These are phyloP conservation scores for Caenorhabditis wallacei DNA, from an alignment of 2,888 invertebrate species.

Conservation along the genomic window DNA sequence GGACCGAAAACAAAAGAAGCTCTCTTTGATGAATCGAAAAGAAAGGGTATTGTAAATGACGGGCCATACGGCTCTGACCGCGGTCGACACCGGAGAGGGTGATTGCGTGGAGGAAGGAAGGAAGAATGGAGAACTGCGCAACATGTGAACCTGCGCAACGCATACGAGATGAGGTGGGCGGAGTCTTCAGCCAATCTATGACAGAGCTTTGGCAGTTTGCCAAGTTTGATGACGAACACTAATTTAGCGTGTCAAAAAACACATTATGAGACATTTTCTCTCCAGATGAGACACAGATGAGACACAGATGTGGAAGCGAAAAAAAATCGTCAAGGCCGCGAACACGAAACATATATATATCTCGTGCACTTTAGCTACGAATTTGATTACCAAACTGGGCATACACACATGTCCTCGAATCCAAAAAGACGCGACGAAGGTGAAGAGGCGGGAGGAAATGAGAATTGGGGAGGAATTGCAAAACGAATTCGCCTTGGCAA, in stretches of 20 bases:
- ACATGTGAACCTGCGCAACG: conserved; percentile 49
- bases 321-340: conserved; percentile 34
- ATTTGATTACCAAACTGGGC: conserved; percentile 64
- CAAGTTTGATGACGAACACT: conserved; percentile 37
- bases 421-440: conserved; percentile 35
- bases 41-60: conserved; percentile 43
- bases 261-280: too few relatives aligned
- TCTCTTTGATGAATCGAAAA: too few relatives aligned
- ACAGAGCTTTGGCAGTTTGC: conserved; percentile 41
- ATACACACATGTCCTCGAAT: conserved; percentile 52
- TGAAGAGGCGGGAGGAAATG: conserved; percentile 10
- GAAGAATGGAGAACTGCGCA: conserved; percentile 46
- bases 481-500: conserved; percentile 49
- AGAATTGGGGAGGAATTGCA: conserved; percentile 47
- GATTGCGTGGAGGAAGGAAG: conserved; percentile 29
- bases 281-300: too few relatives aligned
- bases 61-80: conserved; percentile 34
- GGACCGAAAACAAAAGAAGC: too few relatives aligned
- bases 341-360: conserved; percentile 50
- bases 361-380: conserved; percentile 56
- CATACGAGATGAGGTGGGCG: conserved; percentile 48
- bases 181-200: neutral
- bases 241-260: conserved; percentile 28
- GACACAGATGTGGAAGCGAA: conserved; percentile 36
- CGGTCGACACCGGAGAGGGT: conserved; percentile 53